Base-by-base conservation (phyloP, 2,113 vertebrate species). In the Leucosticte australis region DNA sequence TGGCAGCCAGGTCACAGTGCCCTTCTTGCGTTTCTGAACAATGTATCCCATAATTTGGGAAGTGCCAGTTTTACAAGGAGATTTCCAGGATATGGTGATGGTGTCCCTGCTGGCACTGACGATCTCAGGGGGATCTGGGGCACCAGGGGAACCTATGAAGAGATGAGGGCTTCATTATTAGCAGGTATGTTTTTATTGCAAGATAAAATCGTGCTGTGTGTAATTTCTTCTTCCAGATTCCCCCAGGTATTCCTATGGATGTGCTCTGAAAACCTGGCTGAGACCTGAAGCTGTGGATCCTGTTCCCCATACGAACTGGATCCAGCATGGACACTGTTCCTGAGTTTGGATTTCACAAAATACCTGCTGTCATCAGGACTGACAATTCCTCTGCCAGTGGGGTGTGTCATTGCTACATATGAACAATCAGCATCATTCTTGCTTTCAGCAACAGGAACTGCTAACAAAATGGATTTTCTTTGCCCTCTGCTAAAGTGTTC, bases 1-100 rank as follows among this genome's bases (percentile, higher is more conserved):
- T 12, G 94, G 92, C 30, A 93, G 98, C 99, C 99, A 99, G 49
- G 97, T 94, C 71, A 93, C 97, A 33, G 98, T 99, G 9, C 99
- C 99, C 76, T 98, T 98, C 97, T 98, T 99, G 75, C 98, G 98
- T 81, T 99, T 99, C 90, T 99, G 99, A 59, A 99, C 27, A 2
- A 98, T 91, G 89, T 99, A 99, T 35, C 99, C 99, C 60, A 98
- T 69, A 73, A 99, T 98, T 80, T 92, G 97, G 86, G 98, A 97
- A 6, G 97, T 97, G 69, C 98, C 98, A 0, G 97, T 97, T 94
- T 98, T 98, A 80, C 35, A 81, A 16, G 99, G 99, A 16, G 97
- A 87, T 30, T 78, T 87, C 99, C 99, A 99, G 18, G 95, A 35
- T 71, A 99, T 96, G 10, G 97, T 98, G 86, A 99, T 97, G 71